Percentiles rank a stretch among this genome's conserved stretches.
Conservation (phyloP, 2,113 vertebrate genomes). For the Daboia siamensis region DNA sequence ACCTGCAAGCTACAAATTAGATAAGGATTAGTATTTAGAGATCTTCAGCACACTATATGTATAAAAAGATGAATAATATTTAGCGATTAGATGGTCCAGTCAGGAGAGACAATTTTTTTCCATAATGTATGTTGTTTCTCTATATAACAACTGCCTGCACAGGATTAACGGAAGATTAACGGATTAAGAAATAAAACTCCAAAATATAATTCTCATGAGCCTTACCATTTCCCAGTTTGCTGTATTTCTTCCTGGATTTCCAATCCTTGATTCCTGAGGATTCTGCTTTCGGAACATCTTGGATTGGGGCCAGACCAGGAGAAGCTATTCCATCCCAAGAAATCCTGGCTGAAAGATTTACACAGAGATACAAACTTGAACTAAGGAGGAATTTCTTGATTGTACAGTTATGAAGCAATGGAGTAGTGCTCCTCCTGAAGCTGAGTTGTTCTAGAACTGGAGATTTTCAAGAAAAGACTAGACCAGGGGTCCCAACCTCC, state of each 20-base stretch:
- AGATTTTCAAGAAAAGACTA: neutral
- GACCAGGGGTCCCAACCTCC: too few relatives aligned
- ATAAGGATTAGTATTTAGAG: neutral
- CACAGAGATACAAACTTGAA: neutral
- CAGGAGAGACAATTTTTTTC: neutral
- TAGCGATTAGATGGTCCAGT: neutral
- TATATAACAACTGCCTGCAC: neutral
- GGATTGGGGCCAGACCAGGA: neutral
- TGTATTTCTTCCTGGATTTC: neutral
- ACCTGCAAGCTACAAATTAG: neutral
- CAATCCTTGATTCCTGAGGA: neutral
- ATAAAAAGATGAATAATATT: neutral
- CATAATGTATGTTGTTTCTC: neutral
- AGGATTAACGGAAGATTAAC: too few relatives aligned
- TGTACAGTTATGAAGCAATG: neutral
- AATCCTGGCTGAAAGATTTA: neutral
- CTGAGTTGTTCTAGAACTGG: neutral
- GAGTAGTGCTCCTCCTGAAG: neutral
- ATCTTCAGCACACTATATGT: neutral
- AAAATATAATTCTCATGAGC: neutral
- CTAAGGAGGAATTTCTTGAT: neutral
- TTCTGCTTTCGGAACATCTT: neutral
- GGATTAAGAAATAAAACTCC: neutral
- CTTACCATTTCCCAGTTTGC: neutral
- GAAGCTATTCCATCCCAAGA: neutral